Conservation (phyloP, 2,113 vertebrate genomes). For the Paratilapia polleni region DNA sequence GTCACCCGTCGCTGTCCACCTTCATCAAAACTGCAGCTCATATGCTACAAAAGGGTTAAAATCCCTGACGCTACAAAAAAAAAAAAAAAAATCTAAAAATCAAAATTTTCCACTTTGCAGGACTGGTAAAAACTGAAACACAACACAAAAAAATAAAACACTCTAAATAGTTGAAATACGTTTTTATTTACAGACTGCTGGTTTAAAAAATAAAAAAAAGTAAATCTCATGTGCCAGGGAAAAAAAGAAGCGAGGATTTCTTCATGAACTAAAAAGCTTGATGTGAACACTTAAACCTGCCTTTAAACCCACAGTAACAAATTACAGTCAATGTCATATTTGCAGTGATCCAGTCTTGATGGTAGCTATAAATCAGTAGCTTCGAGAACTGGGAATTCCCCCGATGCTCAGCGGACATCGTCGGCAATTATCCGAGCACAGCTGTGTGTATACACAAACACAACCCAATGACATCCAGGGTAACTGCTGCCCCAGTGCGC, state of each 20-base stretch:
- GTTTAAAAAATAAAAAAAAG: neutral
- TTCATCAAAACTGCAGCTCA: neutral
- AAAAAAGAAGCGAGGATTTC: rapidly evolving
- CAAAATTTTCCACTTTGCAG: too few relatives aligned
- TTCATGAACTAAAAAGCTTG: rapidly evolving
- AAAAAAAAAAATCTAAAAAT: too few relatives aligned
- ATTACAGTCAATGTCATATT: neutral
- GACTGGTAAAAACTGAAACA: neutral
- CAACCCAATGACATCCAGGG: neutral
- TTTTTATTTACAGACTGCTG: neutral
- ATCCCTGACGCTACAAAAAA: neutral
- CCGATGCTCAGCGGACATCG: neutral
- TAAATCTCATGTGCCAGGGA: neutral
- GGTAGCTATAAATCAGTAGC: neutral
- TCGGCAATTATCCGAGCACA: neutral
- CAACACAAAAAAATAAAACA: neutral
- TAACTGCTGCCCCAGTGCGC: neutral
- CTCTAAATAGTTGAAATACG: neutral
- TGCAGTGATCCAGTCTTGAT: neutral
- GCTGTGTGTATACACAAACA: conserved; percentile 21
- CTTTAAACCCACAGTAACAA: neutral
- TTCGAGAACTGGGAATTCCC: neutral
- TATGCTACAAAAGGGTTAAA: neutral
- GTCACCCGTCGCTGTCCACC: neutral
- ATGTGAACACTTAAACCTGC: neutral